These are phyloP conservation scores for Tetragonisca angustula DNA, from an alignment of 2,888 invertebrate genomes.

Conservation along the genomic window DNA sequence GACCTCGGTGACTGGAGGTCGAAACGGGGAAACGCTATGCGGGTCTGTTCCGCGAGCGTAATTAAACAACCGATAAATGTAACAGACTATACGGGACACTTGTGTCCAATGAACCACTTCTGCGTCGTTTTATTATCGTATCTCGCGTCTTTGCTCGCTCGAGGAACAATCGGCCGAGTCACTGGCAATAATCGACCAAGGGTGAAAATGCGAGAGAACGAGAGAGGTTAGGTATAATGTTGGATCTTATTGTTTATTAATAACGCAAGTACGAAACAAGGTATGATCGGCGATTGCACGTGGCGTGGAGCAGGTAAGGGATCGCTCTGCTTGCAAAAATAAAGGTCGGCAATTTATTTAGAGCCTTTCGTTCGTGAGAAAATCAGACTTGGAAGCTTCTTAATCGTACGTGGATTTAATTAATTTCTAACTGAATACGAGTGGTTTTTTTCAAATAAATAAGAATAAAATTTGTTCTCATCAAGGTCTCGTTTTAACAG, in stretches of 20 bases:
- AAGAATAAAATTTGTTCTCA: background rate
- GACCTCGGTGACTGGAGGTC: conserved; percentile 44
- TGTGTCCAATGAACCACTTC: conserved; percentile 12
- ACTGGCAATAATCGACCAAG: background rate
- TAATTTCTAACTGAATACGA: too few species aligned
- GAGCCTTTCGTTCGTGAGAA: too few species aligned
- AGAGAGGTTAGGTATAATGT: background rate
- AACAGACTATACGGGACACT: conserved; percentile 21
- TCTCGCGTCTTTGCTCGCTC: conserved; percentile 1
- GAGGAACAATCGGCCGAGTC: conserved; percentile 34
- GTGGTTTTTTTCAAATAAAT: background rate
- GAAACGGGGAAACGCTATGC: conserved; percentile 30
- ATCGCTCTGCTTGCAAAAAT: too few species aligned
- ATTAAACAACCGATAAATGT: conserved; percentile 39
- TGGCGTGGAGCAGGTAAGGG: too few species aligned
- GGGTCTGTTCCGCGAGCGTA: conserved; percentile 15
- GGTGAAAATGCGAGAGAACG: background rate
- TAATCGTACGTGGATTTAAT: too few species aligned
- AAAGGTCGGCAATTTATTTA: too few species aligned
- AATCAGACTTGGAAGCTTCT: too few species aligned
- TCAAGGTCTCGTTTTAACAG: background rate
- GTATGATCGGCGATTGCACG: background rate
- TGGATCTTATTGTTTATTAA: background rate
- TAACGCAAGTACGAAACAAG: background rate
- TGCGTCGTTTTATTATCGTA: conserved; percentile 17